Percentiles rank a stretch among this genome's conserved stretches.
Conservation (phyloP, 2,797 vertebrate genomes). For the Lutjanus campechanus region DNA sequence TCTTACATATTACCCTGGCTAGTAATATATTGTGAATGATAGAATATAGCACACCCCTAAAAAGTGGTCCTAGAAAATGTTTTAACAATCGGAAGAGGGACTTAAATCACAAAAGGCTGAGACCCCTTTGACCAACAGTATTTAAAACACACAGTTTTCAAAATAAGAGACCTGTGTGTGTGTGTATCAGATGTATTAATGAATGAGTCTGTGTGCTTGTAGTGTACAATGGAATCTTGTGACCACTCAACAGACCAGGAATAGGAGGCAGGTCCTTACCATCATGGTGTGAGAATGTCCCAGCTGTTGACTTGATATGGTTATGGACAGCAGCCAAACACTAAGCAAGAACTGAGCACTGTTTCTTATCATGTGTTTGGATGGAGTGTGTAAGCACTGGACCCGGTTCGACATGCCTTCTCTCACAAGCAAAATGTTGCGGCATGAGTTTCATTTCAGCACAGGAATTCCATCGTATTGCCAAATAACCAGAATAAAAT, state of each 20-base stretch:
- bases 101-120: no score
- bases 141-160: no score
- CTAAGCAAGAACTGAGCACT: constrained; percentile 38
- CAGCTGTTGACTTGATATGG: constrained; percentile 84
- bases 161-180: no score
- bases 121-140: no score
- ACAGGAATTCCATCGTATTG: constrained; percentile 9
- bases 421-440: constrained; percentile 25
- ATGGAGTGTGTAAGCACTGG: constrained; percentile 48
- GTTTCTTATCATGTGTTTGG: constrained; percentile 69
- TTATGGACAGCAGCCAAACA: constrained; percentile 61
- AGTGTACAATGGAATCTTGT: constrained; percentile 57
- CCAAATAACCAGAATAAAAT: constrained; percentile 10
- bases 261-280: constrained; percentile 57
- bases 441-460: constrained; percentile 4
- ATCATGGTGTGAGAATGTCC: constrained; percentile 75
- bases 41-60: no score
- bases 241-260: constrained; percentile 65
- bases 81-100: no score
- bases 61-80: no score
- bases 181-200: constrained; percentile 7
- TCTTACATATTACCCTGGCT: no score
- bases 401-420: constrained; percentile 31
- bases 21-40: no score
- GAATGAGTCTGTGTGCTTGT: constrained; percentile 2